Evolutionary conservation across 2,113 vertebrate species (phyloP), one percentile per base, ranked within the genome.

Genomic region (Parus major): DNA sequence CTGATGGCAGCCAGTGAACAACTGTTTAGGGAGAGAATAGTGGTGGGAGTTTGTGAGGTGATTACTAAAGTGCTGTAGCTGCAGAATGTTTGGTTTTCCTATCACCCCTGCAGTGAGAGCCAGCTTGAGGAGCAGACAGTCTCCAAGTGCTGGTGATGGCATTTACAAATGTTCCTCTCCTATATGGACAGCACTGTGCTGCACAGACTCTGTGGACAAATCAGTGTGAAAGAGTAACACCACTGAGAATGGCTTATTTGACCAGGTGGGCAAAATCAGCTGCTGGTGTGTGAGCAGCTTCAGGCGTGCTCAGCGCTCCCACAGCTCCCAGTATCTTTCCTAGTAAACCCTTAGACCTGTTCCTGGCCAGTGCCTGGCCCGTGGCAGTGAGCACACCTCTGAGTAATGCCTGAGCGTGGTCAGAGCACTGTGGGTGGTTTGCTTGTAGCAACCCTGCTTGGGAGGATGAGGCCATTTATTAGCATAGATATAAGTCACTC

Each of bases 281-380:
- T 33, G 5, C 56, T 72, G 11, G 22, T 39, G 17, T 31, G 28
- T 29, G 69, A 69, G 52, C 27, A 78, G 56, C 60, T 36, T 68
- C 15, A 33, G 13, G 68, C 0, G 0, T 59, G 41, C 33, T 25
- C 49, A 55, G 63, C 0, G 0, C 61, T 35, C 39, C 27, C 44
- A 18, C 7, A 6, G 22, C 35, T 44, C 55, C 88, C 61, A 16
- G 33, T 10, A 33, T 4, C 23, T 59, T 7, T 68, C 60, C 53
- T 10, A 17, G 24, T 3, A 79, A 82, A 49, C 12, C 9, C 3
- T 61, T 8, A 49, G 52, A 44, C 7, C 1, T 0, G 1, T 41
- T 36, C 28, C 20, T 33, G 42, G 70, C 47, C 21, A 2, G 0
- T 0, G 4, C 31, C 36, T 20, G 81, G 59, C 50, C 28, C 9